Percentiles rank a stretch among this genome's conserved stretches.
These are phyloP conservation scores for Agrochola lychnidis DNA, from an alignment of 2,888 invertebrate species.

Conservation along the genomic window DNA sequence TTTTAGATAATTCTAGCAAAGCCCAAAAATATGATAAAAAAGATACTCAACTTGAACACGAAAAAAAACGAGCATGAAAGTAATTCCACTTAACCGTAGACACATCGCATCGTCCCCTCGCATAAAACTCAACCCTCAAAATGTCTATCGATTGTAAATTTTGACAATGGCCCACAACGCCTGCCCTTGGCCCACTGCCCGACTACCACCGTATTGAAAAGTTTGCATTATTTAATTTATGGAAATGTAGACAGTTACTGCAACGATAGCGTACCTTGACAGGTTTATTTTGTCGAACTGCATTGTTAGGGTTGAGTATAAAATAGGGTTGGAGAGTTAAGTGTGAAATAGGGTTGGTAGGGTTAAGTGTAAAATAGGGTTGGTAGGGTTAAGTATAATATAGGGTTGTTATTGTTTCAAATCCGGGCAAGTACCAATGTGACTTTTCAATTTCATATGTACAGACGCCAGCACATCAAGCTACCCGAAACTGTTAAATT, in stretches of 20 bases:
- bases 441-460: too few relatives aligned
- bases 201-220: constrained; percentile 38
- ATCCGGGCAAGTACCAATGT: too few relatives aligned
- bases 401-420: too few relatives aligned
- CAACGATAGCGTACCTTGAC: constrained; percentile 8
- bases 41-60: background rate
- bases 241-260: constrained; percentile 14
- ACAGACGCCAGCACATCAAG: too few relatives aligned
- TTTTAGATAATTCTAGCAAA: background rate
- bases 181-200: constrained; percentile 68
- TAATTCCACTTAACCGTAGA: constrained; percentile 7
- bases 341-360: background rate
- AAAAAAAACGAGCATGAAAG: background rate
- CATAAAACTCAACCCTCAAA: constrained; percentile 29
- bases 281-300: constrained; percentile 14
- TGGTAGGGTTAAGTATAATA: background rate
- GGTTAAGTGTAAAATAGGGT: background rate
- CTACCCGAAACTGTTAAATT: too few relatives aligned
- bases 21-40: background rate
- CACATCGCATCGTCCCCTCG: constrained; percentile 1
- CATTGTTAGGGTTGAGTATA: constrained; percentile 16
- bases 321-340: background rate
- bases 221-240: constrained; percentile 40
- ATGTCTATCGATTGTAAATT: constrained; percentile 62
- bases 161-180: constrained; percentile 58